phyloP scores from a whole-genome alignment of 2,888 invertebrate species.

The Monoplex corrugatus region DNA sequence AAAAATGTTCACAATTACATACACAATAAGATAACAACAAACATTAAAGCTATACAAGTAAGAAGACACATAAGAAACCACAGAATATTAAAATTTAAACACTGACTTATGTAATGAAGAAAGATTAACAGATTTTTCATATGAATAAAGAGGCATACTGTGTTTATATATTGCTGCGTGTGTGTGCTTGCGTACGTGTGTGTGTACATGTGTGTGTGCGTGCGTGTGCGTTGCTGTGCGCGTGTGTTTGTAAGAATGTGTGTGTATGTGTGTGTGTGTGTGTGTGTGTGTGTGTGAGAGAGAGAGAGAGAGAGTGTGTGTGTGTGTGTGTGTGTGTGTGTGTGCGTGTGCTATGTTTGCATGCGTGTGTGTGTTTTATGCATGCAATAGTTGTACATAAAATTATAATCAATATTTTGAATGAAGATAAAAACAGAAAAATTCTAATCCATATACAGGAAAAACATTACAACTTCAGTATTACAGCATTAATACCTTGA shows the following conservation, averaged over 20 bases:
- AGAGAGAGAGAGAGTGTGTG: neutral
- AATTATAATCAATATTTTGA: too few relatives aligned
- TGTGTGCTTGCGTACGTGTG: neutral
- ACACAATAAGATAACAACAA: too few relatives aligned
- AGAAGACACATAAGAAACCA: too few relatives aligned
- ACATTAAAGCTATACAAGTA: too few relatives aligned
- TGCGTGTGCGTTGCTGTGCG: neutral
- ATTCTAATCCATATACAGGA: too few relatives aligned
- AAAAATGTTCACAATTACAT: too few relatives aligned
- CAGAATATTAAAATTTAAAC: too few relatives aligned
- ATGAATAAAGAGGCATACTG: too few relatives aligned
- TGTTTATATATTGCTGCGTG: neutral
- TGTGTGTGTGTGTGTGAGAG: slow-evolving; percentile 12
- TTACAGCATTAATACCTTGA: neutral
- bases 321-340: neutral
- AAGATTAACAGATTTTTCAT: too few relatives aligned
- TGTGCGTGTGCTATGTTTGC: neutral
- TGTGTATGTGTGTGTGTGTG: neutral
- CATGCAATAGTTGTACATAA: neutral
- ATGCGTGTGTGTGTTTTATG: neutral
- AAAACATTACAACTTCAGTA: neutral
- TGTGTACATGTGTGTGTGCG: neutral
- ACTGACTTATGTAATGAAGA: too few relatives aligned
- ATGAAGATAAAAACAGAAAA: too few relatives aligned
- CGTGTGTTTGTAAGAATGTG: neutral